A percentile compares a stretch with the other conserved stretches of the same genome.
Evolutionary conservation across 1,140 invertebrate species (phyloP).

Genomic region (Aethina tumida): DNA sequence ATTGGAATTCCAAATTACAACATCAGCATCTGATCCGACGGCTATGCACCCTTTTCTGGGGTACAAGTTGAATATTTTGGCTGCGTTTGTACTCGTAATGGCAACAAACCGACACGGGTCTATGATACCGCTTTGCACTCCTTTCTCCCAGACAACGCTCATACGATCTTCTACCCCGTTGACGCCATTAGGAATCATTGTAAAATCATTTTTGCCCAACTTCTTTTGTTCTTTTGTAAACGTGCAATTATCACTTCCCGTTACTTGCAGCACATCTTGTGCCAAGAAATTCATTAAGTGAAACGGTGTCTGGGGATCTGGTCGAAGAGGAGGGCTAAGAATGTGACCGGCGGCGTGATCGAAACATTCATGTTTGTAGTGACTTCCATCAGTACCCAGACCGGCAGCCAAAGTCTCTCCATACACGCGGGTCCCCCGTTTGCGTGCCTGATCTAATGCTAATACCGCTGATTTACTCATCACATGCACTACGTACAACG

Average conservation of each 20-base stretch:
- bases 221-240: constrained; percentile 91
- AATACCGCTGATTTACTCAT: constrained; percentile 89
- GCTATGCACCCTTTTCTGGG: constrained; percentile 91
- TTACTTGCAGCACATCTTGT: constrained; percentile 79
- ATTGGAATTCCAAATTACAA: constrained; percentile 93
- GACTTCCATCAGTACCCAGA: constrained; percentile 68
- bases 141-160: constrained; percentile 96
- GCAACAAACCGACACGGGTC: constrained; percentile 92
- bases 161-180: constrained; percentile 97
- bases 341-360: constrained; percentile 83
- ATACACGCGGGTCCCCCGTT: constrained; percentile 64
- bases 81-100: constrained; percentile 92
- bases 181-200: constrained; percentile 96
- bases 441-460: constrained; percentile 60
- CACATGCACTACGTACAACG: constrained; percentile 93
- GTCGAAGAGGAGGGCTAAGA: constrained; percentile 81
- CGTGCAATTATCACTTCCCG: constrained; percentile 95
- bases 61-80: constrained; percentile 97
- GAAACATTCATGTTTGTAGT: constrained; percentile 72
- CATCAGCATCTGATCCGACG: constrained; percentile 92
- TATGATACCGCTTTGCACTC: constrained; percentile 82
- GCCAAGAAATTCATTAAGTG: constrained; percentile 77
- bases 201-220: constrained; percentile 81
- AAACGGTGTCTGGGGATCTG: constrained; percentile 71
- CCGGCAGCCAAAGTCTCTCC: constrained; percentile 89